Conservation (phyloP, 2,797 vertebrate genomes). For the Chromobotia macracanthus region DNA sequence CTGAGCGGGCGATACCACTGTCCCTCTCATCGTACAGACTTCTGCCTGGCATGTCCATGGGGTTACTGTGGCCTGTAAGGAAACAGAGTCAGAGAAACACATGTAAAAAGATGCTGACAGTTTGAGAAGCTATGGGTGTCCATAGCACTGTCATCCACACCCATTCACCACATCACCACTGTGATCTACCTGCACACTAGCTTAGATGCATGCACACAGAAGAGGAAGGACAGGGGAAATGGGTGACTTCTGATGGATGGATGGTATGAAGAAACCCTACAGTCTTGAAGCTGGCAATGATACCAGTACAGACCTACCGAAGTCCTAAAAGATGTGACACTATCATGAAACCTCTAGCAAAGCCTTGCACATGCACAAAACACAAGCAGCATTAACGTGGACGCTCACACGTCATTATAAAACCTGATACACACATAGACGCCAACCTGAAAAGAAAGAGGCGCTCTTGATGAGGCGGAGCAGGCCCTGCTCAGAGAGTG, state of each 20-base stretch:
- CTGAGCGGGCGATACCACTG: constrained; percentile 97
- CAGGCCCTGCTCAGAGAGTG: constrained; percentile 99
- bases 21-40: constrained; percentile 90
- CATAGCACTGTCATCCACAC: constrained; percentile 9
- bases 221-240: background rate
- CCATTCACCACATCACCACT: constrained; percentile 22
- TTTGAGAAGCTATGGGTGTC: background rate
- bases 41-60: constrained; percentile 98
- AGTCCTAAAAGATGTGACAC: background rate
- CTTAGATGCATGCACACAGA: constrained; percentile 65
- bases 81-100: constrained; percentile 12
- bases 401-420: background rate
- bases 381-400: constrained; percentile 50
- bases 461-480: constrained; percentile 99
- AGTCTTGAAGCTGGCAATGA: background rate
- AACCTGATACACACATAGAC: constrained; percentile 42
- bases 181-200: constrained; percentile 45
- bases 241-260: background rate
- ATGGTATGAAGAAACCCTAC: background rate
- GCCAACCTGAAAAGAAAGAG: constrained; percentile 99
- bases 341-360: background rate
- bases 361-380: constrained; percentile 60
- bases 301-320: constrained; percentile 11
- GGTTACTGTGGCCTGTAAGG: constrained; percentile 92
- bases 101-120: background rate